phyloP scores from a whole-genome alignment of 2,888 invertebrate genomes.

The Drosophila pegasa region DNA sequence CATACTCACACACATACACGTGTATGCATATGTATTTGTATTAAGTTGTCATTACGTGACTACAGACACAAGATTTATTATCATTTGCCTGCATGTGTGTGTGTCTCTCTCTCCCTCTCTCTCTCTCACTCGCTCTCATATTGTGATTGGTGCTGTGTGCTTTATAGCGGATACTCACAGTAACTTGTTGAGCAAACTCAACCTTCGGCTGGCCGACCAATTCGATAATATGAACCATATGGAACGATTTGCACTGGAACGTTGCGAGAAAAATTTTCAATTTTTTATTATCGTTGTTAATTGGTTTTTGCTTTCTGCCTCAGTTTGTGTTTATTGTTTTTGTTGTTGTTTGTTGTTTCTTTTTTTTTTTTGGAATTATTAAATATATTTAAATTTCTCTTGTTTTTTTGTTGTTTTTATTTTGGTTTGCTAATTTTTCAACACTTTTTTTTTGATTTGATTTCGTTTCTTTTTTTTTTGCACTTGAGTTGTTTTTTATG shows the following conservation, averaged over 20 bases:
- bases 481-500: constrained; percentile 47
- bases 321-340: constrained; percentile 27
- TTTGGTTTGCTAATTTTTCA: constrained; percentile 26
- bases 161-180: constrained; percentile 87
- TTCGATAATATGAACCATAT: constrained; percentile 93
- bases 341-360: not conserved
- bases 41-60: constrained; percentile 84
- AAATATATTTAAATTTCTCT: constrained; percentile 24
- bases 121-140: not conserved
- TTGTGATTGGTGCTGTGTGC: constrained; percentile 4
- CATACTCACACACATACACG: constrained; percentile 52
- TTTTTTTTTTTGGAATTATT: constrained; percentile 1
- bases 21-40: constrained; percentile 66
- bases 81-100: constrained; percentile 51
- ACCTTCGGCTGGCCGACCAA: constrained; percentile 92
- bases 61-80: constrained; percentile 82
- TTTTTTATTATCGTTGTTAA: constrained; percentile 32
- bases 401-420: constrained; percentile 30
- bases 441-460: constrained; percentile 34
- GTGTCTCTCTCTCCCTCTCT: not conserved
- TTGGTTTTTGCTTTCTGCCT: constrained; percentile 29
- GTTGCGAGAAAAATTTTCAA: constrained; percentile 67
- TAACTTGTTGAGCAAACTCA: constrained; percentile 91
- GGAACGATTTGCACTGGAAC: constrained; percentile 86
- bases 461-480: constrained; percentile 38